Percentiles rank a stretch among this genome's conserved stretches.
phyloP scores from a whole-genome alignment of 2,113 vertebrate genomes.

The Octodon degus region DNA sequence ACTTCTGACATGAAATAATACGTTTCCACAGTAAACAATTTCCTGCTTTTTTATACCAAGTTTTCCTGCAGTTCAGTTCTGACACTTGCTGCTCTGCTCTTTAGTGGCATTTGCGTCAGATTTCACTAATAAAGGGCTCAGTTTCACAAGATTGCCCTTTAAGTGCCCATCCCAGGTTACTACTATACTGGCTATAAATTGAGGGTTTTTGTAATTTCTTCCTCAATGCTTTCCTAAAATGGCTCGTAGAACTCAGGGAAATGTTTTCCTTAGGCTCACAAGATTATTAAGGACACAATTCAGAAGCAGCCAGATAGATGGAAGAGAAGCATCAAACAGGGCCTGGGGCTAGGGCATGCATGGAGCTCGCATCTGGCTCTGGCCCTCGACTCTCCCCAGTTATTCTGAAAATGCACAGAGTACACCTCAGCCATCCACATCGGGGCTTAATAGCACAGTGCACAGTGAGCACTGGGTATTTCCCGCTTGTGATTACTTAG shows the following conservation, averaged over 20 bases:
- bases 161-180: not conserved
- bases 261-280: not conserved
- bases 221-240: not conserved
- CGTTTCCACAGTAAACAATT: not conserved
- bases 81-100: not conserved
- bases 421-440: not conserved
- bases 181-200: not conserved
- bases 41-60: no score
- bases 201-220: not conserved
- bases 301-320: not conserved
- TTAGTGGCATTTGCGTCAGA: not conserved
- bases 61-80: no score
- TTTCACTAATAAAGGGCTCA: not conserved
- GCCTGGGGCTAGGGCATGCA: no score
- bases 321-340: not conserved
- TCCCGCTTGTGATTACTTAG: not conserved
- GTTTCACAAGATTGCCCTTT: not conserved
- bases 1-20: not conserved
- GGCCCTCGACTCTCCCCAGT: not conserved
- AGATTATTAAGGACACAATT: not conserved
- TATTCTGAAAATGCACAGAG: not conserved
- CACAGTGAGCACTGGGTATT: not conserved
- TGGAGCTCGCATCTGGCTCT: not conserved
- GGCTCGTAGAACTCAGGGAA: not conserved
- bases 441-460: not conserved